Percentiles rank a stretch among this genome's conserved stretches.
Conservation (phyloP, 2,888 invertebrate species). For the Mythimna impura region DNA sequence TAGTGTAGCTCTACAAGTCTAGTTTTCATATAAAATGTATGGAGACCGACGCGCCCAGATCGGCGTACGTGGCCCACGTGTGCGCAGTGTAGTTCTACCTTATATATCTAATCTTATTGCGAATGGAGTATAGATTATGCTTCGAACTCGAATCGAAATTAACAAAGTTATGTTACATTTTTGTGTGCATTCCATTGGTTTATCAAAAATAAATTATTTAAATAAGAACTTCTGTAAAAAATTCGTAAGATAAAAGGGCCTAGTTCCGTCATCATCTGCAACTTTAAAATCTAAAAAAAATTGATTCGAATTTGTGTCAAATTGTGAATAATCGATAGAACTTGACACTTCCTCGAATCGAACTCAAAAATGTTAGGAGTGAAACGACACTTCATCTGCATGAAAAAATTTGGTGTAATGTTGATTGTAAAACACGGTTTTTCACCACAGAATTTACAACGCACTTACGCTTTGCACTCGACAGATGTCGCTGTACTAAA, state of each 20-base stretch:
- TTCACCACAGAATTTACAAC: constrained; percentile 1
- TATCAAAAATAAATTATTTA: background rate
- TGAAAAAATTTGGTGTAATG: constrained; percentile 23
- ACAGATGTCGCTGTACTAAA: constrained; percentile 45
- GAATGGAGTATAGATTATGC: too few relatives aligned
- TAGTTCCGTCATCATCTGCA: background rate
- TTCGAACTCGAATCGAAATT: background rate
- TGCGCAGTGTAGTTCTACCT: too few relatives aligned
- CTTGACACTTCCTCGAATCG: background rate
- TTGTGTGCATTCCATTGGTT: constrained; percentile 9
- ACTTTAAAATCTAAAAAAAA: background rate
- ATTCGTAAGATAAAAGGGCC: background rate
- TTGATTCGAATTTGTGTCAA: background rate
- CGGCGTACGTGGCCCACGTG: too few relatives aligned
- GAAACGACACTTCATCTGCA: constrained; percentile 18
- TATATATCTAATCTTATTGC: too few relatives aligned
- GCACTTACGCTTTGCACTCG: constrained; percentile 48
- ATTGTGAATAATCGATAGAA: background rate
- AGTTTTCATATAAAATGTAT: too few relatives aligned
- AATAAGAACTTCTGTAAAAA: background rate
- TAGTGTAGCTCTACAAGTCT: too few relatives aligned
- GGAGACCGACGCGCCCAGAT: too few relatives aligned
- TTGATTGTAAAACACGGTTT: constrained; percentile 31
- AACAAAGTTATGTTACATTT: constrained; percentile 7
- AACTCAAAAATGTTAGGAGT: background rate